Base-by-base conservation (phyloP, 2,888 invertebrate species). In the Cephus nigrinus region DNA sequence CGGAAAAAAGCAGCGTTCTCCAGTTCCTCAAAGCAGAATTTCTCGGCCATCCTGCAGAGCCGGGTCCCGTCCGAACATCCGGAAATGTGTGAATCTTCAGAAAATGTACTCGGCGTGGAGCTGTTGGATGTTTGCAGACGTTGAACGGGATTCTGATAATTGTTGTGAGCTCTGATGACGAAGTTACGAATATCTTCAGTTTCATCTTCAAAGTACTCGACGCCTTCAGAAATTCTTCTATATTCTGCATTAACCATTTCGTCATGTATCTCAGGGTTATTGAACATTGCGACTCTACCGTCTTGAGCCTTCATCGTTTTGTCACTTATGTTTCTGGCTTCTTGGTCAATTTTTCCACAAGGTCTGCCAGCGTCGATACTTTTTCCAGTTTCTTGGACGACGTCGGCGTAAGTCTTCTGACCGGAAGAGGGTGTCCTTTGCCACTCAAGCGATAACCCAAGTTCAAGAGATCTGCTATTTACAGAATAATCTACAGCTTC, bases 21-120 rank as follows among this genome's bases (percentile, higher is more conserved):
- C 74, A 81, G 69, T 36, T 77, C 72, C 9, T 75, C 78, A 40
- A 81, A 78, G 40, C 81, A 81, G 71, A 81, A 81, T n/a, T 73
- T 72, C 69, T 81, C 78, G 4, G 81, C 81, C 79, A 81, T 78
- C 68, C 77, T 80, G 15, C 76, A 77, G 68, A 81, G 75, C 69
- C 68, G 30, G 71, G 76, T 75, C 23, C 36, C 12, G 9, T n/a
- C 30, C 1, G 74, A 33, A 34, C n/a, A 23, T 5, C 74, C 33
- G 31, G 71, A 71, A 32, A 5, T 1, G 5, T 55, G 40, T 15
- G 40, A 55, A 55, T 55, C 40, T 15, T 55, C 40, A 2, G 40
- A 55, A 55, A 55, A 5, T 11, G 71, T 71, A 71, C 71, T 71
- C 0, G 71, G 71, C 15, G 71, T 30, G 15, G 71, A 71, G 71